phyloP scores from a whole-genome alignment of 2,113 vertebrate genomes.

The Formicarius rufipectus region DNA sequence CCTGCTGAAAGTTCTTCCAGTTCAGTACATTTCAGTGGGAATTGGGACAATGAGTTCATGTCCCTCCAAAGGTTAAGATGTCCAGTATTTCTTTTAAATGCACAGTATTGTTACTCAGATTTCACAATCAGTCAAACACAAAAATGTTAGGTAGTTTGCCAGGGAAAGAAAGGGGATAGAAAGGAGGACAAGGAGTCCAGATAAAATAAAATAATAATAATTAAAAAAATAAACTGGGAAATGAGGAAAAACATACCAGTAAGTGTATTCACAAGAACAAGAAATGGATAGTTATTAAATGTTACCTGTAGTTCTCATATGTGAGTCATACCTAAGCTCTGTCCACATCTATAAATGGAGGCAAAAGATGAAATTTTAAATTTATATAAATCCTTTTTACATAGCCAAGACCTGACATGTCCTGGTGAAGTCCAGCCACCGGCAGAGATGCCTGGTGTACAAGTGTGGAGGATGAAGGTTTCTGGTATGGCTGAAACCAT shows the following conservation, averaged over 20 bases:
- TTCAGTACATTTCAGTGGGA: background rate
- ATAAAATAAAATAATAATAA: background rate
- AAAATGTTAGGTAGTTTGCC: slow-evolving; percentile 35
- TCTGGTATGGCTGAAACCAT: background rate
- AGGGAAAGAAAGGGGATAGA: background rate
- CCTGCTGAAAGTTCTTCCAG: slow-evolving; percentile 19
- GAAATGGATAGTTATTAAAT: background rate
- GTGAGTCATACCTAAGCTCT: background rate
- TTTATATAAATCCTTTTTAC: background rate
- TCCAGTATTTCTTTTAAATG: slow-evolving; percentile 18
- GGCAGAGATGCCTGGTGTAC: background rate
- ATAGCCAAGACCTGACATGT: background rate
- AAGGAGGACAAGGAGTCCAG: background rate
- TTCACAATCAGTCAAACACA: slow-evolving; percentile 45
- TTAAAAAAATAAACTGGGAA: background rate
- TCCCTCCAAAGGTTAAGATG: slow-evolving; percentile 20
- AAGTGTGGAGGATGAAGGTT: background rate
- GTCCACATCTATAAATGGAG: background rate
- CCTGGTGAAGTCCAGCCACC: background rate
- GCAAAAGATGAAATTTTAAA: background rate
- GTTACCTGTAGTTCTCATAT: background rate
- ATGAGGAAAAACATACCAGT: background rate
- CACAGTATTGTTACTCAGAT: background rate
- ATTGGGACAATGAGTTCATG: background rate
- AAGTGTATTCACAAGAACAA: background rate